Evolutionary conservation across 2,797 vertebrate genomes (phyloP).

Genomic region (Falco naumanni): DNA sequence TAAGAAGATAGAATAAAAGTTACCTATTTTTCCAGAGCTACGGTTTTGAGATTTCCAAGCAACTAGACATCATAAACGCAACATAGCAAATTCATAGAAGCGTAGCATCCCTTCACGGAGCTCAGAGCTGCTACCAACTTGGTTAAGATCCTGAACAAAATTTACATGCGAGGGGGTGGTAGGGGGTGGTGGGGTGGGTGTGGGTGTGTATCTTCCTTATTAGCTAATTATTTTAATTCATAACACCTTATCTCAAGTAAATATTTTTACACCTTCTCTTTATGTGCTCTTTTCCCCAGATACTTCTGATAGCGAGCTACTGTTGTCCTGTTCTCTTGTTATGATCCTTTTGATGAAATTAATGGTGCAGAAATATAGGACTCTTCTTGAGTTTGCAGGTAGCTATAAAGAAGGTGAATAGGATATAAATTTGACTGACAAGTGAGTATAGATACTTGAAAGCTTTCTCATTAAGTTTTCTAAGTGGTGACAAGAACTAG

Average conservation of each 20-base stretch:
- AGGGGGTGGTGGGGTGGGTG: too few species aligned
- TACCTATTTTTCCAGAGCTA: neutral
- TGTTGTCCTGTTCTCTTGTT: neutral
- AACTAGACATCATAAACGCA: accelerated
- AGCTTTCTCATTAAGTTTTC: neutral
- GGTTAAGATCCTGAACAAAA: neutral
- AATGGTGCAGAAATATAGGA: neutral
- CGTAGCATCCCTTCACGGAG: accelerated
- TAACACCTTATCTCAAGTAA: neutral
- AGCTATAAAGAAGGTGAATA: neutral
- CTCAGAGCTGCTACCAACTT: too few species aligned
- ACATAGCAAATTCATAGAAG: accelerated
- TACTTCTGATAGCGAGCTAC: neutral
- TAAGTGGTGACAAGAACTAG: neutral
- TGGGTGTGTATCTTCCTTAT: neutral
- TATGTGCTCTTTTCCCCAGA: neutral
- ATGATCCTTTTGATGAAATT: neutral
- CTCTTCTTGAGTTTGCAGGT: neutral
- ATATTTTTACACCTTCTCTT: neutral
- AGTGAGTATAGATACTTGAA: neutral
- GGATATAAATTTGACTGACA: neutral
- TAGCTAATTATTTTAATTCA: neutral
- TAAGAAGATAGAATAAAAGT: neutral
- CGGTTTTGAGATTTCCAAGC: neutral
- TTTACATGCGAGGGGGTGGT: neutral